These are phyloP conservation scores for Calliphora vicina DNA, from an alignment of 1,140 invertebrate species.

Conservation along the genomic window DNA sequence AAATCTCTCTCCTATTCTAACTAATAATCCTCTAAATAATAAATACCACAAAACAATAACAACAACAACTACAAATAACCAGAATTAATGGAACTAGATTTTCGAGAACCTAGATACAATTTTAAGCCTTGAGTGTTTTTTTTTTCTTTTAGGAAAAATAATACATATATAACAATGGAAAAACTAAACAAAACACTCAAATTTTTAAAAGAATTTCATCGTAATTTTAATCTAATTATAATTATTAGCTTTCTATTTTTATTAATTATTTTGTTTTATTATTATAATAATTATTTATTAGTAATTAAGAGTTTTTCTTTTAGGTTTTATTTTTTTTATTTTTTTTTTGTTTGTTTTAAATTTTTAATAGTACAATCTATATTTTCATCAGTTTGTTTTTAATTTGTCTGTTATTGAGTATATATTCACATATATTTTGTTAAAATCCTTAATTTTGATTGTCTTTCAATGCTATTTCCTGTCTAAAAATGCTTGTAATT, in stretches of 20 bases:
- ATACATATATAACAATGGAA: too few species aligned
- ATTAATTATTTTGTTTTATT: not conserved
- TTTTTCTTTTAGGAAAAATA: too few species aligned
- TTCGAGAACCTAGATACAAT: not conserved
- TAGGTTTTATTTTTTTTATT: not conserved
- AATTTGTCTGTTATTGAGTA: not conserved
- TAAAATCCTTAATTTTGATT: too few species aligned
- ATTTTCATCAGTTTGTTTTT: not conserved
- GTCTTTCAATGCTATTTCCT: too few species aligned
- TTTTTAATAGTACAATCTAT: not conserved
- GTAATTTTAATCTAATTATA: not conserved
- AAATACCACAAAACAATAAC: not conserved
- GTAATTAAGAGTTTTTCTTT: not conserved
- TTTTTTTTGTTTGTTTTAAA: not conserved
- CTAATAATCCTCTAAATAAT: not conserved
- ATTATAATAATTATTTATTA: not conserved
- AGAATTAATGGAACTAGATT: constrained; percentile 3
- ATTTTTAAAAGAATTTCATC: not conserved
- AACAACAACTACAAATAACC: too few species aligned
- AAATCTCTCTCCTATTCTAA: constrained; percentile 21
- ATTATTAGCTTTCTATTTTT: not conserved
- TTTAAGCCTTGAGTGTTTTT: not conserved
- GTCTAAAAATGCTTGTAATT: not conserved
- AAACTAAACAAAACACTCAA: not conserved
- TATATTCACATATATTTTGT: too few species aligned